Evolutionary conservation across 1,140 invertebrate species (phyloP).

Genomic region (Nylanderia fulva): DNA sequence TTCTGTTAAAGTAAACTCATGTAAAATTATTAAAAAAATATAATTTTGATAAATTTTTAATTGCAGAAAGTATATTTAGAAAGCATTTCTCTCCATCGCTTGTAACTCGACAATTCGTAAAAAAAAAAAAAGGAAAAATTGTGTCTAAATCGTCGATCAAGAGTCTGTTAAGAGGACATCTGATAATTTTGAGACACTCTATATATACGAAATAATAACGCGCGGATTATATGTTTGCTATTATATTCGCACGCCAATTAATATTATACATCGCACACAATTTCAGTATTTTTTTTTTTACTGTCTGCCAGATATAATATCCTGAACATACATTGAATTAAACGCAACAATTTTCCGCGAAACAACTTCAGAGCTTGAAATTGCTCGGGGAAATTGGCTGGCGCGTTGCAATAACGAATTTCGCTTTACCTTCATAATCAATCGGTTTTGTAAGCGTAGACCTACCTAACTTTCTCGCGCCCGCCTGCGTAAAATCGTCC

Average conservation of each 20-base stretch:
- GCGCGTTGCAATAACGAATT: constrained; percentile 18
- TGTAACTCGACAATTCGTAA: too few species aligned
- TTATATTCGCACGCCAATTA: neutral
- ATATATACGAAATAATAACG: neutral
- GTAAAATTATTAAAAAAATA: too few species aligned
- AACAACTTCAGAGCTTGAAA: neutral
- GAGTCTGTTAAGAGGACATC: too few species aligned
- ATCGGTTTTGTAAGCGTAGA: constrained; percentile 37
- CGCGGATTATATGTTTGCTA: neutral
- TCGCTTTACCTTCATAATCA: constrained; percentile 8
- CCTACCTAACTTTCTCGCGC: constrained; percentile 80
- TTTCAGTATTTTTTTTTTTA: constrained; percentile 4
- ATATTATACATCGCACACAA: neutral
- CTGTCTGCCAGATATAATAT: constrained; percentile 22
- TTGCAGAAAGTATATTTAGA: too few species aligned
- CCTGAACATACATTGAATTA: constrained; percentile 5
- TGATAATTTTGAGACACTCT: too few species aligned
- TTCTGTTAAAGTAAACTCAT: too few species aligned
- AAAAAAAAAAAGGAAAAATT: too few species aligned
- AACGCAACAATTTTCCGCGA: constrained; percentile 14
- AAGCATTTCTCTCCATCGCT: too few species aligned
- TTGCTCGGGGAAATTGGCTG: constrained; percentile 13
- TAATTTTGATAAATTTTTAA: too few species aligned
- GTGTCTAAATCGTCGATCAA: too few species aligned
- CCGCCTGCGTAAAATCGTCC: constrained; percentile 81